Evolutionary conservation across 1,140 invertebrate species (phyloP), one percentile per base, ranked within the genome.

Genomic region (Caenorhabditis latens): DNA sequence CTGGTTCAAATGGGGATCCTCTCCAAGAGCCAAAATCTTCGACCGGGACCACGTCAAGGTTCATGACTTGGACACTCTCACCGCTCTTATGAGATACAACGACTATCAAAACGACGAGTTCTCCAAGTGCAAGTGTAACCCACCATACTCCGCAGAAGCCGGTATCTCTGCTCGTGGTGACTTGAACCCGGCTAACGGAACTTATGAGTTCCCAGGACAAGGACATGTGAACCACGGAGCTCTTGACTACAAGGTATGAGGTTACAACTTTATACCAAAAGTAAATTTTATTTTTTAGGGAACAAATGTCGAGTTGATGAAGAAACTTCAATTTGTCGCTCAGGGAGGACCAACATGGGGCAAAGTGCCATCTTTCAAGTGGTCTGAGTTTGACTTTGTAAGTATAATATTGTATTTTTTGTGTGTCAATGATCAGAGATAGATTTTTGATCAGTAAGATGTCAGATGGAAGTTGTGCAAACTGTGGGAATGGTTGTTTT

Each of bases 131-230:
- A 94, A 95, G 85, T 96, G 95, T 91, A 93, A 90, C 9, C 95
- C 95, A 13, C 95, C 95, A 3, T 95, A 95, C 93, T 95, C 94
- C 91, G 95, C 94, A 16, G 95, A 95, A 92, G 95, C 95, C 93
- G 95, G 95, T 53, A 95, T 96, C 90, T 94, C 95, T 42, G 94
- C 95, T 19, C 92, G 95, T 67, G 94, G 94, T 92, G 95, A 96
- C 92, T 93, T 96, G 57, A 96, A 96, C 93, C 95, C 95, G 0
- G 93, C 93, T 4, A 94, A 94, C 89, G 95, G 95, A 43, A 95
- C 93, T 40, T 95, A 95, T 91, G 95, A 95, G 11, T 95, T 95
- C 92, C 91, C 91, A 6, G 94, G 94, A 46, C 91, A 95, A 46
- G 94, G 94, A n/a, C 95, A 95, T 91, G 93, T 95, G 84, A 93